A percentile compares a stretch with the other conserved stretches of the same genome.
Evolutionary conservation across 2,113 vertebrate species (phyloP).

Genomic region (Cyrtonyx montezumae): DNA sequence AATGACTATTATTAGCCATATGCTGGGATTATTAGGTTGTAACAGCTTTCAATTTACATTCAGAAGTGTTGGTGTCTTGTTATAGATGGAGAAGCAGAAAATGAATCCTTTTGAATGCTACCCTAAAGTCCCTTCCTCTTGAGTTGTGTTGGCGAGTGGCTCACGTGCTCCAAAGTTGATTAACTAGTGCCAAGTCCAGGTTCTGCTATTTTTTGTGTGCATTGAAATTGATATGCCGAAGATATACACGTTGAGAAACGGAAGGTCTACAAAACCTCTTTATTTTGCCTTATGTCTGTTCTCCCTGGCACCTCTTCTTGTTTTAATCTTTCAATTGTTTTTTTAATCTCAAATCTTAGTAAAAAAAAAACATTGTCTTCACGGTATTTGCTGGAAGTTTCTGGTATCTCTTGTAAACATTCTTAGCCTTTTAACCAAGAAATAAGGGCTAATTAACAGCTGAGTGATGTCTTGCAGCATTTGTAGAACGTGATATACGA

Average conservation of each 20-base stretch:
- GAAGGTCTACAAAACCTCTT: neutral
- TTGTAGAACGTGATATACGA: neutral
- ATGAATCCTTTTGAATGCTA: neutral
- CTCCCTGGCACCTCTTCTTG: neutral
- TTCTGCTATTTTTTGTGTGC: neutral
- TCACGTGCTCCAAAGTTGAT: neutral
- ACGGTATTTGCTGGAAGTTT: neutral
- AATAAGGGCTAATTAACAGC: neutral
- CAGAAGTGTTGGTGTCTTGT: neutral
- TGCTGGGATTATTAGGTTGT: neutral
- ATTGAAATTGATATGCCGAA: neutral
- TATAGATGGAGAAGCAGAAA: neutral
- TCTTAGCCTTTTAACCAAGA: neutral
- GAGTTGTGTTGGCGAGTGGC: neutral
- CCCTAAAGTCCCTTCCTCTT: neutral
- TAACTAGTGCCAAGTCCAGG: neutral
- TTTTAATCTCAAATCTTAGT: neutral
- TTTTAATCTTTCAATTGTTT: neutral
- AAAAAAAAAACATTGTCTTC: neutral
- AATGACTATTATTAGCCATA: constrained; percentile 3
- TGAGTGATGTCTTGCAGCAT: neutral
- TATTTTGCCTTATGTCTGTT: neutral
- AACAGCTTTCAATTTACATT: neutral
- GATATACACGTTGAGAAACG: fast-evolving
- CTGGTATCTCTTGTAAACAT: neutral